Evolutionary conservation across 1,140 invertebrate genomes (phyloP), one percentile per base, ranked within the genome.

Genomic region (Wiebesia pumilae): DNA sequence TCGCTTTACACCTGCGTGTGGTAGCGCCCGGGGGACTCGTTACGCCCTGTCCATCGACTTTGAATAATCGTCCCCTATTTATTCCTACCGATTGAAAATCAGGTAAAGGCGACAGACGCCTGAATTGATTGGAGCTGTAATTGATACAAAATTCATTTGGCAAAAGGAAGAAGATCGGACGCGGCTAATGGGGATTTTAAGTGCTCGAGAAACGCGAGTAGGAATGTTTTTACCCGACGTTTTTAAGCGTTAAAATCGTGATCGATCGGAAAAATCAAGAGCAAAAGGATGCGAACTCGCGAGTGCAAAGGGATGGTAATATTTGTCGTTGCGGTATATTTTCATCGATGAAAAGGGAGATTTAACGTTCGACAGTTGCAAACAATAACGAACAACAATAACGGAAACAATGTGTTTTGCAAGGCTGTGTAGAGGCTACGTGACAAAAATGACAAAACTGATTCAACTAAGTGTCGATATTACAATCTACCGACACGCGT

Each of bases 41-140:
- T 85, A 38, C 16, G 47, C 40, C 19, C 33, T 43, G 62, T 80
- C 77, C 77, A 80, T 67, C 12, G 43, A 35, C 30, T 33, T 14
- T 85, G 83, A 80, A 80, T 80, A 85, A 85, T 85, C 27, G 43
- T n/a, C 38, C 54, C 9, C 33, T 35, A 73, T 47, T 47, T n/a
- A 84, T 78, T 84, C 54, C 33, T 84, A 77, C 83, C 30, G 38
- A 84, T 84, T 84, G 83, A 84, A 84, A 84, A 78, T 84, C 58
- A 40, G 35, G 35, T 35, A 40, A 65, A 81, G 33, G 19, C 9
- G 10, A 30, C 24, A 14, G 43, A 47, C 27, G 24, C 21, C 30
- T 51, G 30, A 51, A 47, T 51, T 77, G n/a, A 47, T 77, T 77
- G 30, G 12, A 47, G 7, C 40, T 47, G 16, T 51, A 77, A 77